Evolutionary conservation across 2,113 vertebrate genomes (phyloP), one percentile per base, ranked within the genome.

Genomic region (Passerina amoena): DNA sequence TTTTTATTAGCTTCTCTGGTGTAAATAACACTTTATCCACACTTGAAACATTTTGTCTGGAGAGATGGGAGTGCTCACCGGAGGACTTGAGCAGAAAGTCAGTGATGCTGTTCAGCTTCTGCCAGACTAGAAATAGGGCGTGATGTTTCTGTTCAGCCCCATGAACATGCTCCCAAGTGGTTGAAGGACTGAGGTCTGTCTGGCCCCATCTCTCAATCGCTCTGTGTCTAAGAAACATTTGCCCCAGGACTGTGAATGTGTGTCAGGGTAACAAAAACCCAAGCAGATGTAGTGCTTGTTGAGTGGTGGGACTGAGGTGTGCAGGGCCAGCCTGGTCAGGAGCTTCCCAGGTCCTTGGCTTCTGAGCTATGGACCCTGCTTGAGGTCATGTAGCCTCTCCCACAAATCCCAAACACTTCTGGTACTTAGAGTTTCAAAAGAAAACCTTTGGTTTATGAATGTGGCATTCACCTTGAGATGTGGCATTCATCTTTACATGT

Each of bases 281-380:
- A 71, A 68, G 80, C n/a, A 69, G 63, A 66, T 13, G 23, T 6
- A 31, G 54, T 11, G 27, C 15, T 61, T 63, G 30, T 27, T 3
- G 21, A 82, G 75, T 0, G 0, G 14, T 35, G 51, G 70, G 44
- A 38, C 56, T 10, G 27, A 1, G 6, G 13, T 3, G 1, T 37
- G 30, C 21, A 50, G 30, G 79, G 31, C 6, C 51, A 89, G 33
- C 28, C 42, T 3, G 3, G 44, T 3, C 78, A 92, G 31, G 31
- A 80, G 12, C 59, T 92, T 79, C 71, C 44, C 59, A 59, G 6
- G 27, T 44, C 30, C 79, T 72, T 5, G 17, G 37, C 22, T 50
- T 18, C 57, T 79, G 53, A 82, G 50, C 31, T 75, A 17, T 5
- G 3, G 71, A 75, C 16, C 21, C 50, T 48, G 17, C 7, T 5